A percentile compares a stretch with the other conserved stretches of the same genome.
These are phyloP conservation scores for Odontamblyopus lacepedii DNA, from an alignment of 2,797 vertebrate species.

Conservation along the genomic window DNA sequence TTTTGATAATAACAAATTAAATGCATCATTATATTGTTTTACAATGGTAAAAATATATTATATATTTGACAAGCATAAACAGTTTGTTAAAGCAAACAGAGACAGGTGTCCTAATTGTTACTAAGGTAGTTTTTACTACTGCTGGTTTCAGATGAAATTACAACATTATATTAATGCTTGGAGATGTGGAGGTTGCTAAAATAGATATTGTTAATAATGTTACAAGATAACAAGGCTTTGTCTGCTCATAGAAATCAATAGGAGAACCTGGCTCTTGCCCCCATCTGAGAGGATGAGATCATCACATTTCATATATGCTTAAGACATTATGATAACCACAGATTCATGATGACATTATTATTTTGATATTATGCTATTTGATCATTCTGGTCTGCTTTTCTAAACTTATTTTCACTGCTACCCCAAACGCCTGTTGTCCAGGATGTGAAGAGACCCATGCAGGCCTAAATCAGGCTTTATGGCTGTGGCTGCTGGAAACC, in stretches of 20 bases:
- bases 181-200: not conserved
- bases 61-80: not conserved
- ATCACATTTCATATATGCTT: not conserved
- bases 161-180: too few species aligned
- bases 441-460: slow-evolving; percentile 7
- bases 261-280: too few species aligned
- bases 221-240: too few species aligned
- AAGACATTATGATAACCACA: not conserved
- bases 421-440: slow-evolving; percentile 3
- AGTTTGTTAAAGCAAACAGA: too few species aligned
- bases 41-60: not conserved
- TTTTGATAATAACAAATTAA: not conserved
- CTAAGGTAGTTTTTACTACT: too few species aligned
- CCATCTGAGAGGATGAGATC: not conserved
- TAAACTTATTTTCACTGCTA: not conserved
- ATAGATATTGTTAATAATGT: too few species aligned
- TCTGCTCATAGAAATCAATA: not conserved
- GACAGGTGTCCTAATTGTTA: too few species aligned
- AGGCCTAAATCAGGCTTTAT: slow-evolving; percentile 29
- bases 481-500: slow-evolving; percentile 44
- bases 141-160: too few species aligned
- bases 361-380: too few species aligned
- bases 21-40: not conserved
- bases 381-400: not conserved
- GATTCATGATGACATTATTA: not conserved